Evolutionary conservation across 2,113 vertebrate species (phyloP).

Genomic region (Brachypodius melanocephalos): DNA sequence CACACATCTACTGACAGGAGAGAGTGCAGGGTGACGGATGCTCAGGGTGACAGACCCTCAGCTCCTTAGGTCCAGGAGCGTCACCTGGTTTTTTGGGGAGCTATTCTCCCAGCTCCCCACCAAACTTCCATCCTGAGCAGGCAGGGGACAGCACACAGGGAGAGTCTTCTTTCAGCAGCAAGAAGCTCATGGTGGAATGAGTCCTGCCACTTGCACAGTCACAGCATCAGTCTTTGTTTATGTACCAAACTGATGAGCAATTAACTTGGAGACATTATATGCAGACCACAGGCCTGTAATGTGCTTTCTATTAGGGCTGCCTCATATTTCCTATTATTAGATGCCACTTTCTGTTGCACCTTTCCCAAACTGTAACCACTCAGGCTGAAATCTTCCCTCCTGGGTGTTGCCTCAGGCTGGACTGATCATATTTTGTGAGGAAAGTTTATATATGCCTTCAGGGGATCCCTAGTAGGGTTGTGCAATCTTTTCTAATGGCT

Average conservation of each 20-base stretch:
- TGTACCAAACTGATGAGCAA: conserved; percentile 27
- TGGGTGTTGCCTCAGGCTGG: neutral
- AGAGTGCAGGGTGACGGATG: neutral
- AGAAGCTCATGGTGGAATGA: neutral
- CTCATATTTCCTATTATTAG: neutral
- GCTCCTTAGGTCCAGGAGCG: neutral
- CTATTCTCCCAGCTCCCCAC: neutral
- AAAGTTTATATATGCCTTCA: neutral
- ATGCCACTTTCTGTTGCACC: neutral
- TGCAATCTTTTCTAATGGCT: conserved; percentile 31
- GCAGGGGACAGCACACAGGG: neutral
- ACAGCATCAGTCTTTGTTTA: conserved; percentile 48
- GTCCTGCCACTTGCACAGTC: conserved; percentile 13
- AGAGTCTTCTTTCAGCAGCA: neutral
- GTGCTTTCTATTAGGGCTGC: conserved; percentile 21
- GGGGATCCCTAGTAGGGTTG: neutral
- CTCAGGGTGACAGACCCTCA: neutral
- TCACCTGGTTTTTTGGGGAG: neutral
- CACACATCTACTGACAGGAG: neutral
- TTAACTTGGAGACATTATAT: conserved; percentile 39
- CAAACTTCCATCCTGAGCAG: rapidly evolving
- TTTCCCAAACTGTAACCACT: neutral
- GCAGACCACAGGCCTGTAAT: neutral
- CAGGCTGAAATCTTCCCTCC: neutral
- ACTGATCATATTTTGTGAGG: neutral